Base-by-base conservation (phyloP, 2,888 invertebrate genomes). In the Limenitis camilla region DNA sequence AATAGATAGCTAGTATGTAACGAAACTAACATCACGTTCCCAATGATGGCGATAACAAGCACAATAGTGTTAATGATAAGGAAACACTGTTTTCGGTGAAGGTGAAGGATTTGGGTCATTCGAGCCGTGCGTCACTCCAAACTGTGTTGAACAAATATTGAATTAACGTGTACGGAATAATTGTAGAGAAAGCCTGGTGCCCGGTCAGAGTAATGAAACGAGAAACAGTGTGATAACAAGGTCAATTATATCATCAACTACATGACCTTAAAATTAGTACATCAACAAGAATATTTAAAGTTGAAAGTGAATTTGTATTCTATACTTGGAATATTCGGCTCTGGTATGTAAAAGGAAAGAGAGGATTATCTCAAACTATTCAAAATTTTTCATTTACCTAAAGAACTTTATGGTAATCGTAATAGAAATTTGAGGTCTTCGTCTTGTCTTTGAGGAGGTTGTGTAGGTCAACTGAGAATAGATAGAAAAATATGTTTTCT, bases 81-180 rank as follows among this genome's bases (percentile, higher is more conserved):
- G 52, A 45, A 49, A 52, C 50, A 55, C 9, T 41, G 52, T 51
- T 52, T 48, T 52, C 32, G 38, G 45, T 45, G 50, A 65, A 63
- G 63, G 62, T 62, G 62, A 63, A 60, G 59, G 60, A 62, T 59
- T 52, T 61, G 54, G 56, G 58, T 51, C 49, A 51, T 52, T 62
- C 58, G 62, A 60, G 64, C 62, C 65, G 62, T 68, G 64, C 72
- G 73, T 69, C 66, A 62, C 64, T 61, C 61, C 63, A 66, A 75
- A 76, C 73, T 67, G 74, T 73, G 80, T 69, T 81, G 76, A 78
- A 74, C 77, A 72, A 86, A 87, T 84, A 85, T 86, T 85, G 79
- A 81, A 80, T 77, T 81, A 82, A 80, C 84, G 76, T 71, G 76
- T 64, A 68, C 76, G 60, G 79, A 83, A 84, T 83, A 79, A 83